Percentiles rank a stretch among this genome's conserved stretches.
These are phyloP conservation scores for Maconellicoccus hirsutus DNA, from an alignment of 1,140 invertebrate species.

Conservation along the genomic window DNA sequence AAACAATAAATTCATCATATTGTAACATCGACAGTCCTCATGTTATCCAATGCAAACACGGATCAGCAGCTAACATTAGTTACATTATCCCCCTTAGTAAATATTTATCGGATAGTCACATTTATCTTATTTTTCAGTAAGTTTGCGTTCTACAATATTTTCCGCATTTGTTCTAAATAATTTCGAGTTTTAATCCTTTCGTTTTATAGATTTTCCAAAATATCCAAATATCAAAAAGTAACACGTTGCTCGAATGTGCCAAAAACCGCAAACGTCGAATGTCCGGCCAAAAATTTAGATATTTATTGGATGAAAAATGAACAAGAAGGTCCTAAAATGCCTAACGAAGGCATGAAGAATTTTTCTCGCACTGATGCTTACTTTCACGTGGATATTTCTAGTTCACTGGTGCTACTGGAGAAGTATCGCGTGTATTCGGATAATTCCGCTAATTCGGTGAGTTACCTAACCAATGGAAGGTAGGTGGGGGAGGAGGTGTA, in stretches of 20 bases:
- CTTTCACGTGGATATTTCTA: background rate
- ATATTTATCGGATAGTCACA: constrained; percentile 7
- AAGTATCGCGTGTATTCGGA: background rate
- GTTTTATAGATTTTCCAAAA: constrained; percentile 11
- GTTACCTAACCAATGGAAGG: too few species aligned
- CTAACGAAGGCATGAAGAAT: background rate
- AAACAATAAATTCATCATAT: constrained; percentile 10
- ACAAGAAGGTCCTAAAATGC: background rate
- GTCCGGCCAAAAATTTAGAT: constrained; percentile 1
- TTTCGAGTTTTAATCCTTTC: too few species aligned
- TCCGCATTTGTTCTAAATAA: too few species aligned
- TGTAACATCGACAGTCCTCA: background rate
- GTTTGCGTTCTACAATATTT: background rate
- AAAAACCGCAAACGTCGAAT: background rate
- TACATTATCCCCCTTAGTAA: constrained; percentile 9
- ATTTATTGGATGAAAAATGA: constrained; percentile 9
- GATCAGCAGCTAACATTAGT: constrained; percentile 11
- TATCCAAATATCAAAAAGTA: constrained; percentile 14
- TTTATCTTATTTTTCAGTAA: constrained; percentile 15
- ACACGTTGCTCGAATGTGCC: background rate
- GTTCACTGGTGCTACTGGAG: background rate
- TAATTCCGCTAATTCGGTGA: background rate
- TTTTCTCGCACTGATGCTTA: background rate
- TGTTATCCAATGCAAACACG: constrained; percentile 2
- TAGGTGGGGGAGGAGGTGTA: background rate